Evolutionary conservation across 2,888 invertebrate genomes (phyloP).

Genomic region (Eurytoma adleriae): DNA sequence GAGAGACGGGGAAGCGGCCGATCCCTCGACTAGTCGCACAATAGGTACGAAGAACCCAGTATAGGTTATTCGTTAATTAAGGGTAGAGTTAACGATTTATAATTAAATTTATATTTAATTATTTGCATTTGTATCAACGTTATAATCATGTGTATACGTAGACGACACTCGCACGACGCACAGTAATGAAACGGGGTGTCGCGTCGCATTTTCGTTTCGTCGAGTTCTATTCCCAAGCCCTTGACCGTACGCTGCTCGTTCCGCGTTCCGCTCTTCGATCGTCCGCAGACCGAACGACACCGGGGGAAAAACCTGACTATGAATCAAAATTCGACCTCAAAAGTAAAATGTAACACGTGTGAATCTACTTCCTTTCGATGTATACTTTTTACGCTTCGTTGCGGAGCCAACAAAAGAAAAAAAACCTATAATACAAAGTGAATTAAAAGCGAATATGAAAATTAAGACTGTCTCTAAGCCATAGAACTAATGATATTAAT

Average conservation of each 20-base stretch:
- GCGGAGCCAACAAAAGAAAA: slow-evolving; percentile 9
- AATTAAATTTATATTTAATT: slow-evolving; percentile 26
- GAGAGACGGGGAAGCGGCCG: not conserved
- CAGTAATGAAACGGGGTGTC: slow-evolving; percentile 15
- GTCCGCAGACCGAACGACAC: slow-evolving; percentile 25
- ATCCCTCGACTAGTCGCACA: slow-evolving; percentile 56
- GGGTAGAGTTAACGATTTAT: slow-evolving; percentile 34
- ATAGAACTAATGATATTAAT: slow-evolving; percentile 70
- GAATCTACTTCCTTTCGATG: slow-evolving; percentile 25
- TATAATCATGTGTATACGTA: slow-evolving; percentile 32
- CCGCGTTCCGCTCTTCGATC: slow-evolving; percentile 3
- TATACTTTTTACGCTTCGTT: slow-evolving; percentile 12
- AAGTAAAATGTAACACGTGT: not conserved
- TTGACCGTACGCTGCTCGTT: not conserved
- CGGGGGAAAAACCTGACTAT: slow-evolving; percentile 14
- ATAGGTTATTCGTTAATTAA: slow-evolving; percentile 44
- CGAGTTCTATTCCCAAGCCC: not conserved
- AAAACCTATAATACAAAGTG: slow-evolving; percentile 14
- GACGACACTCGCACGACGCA: slow-evolving; percentile 50
- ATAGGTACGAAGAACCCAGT: slow-evolving; percentile 47
- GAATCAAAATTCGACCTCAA: slow-evolving; percentile 51
- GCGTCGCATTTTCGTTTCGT: not conserved
- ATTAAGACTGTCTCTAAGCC: slow-evolving; percentile 71
- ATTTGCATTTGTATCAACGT: slow-evolving; percentile 5
- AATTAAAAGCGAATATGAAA: slow-evolving; percentile 62